These are phyloP conservation scores for Drosophila antonietae DNA, from an alignment of 2,888 invertebrate species.

Conservation along the genomic window DNA sequence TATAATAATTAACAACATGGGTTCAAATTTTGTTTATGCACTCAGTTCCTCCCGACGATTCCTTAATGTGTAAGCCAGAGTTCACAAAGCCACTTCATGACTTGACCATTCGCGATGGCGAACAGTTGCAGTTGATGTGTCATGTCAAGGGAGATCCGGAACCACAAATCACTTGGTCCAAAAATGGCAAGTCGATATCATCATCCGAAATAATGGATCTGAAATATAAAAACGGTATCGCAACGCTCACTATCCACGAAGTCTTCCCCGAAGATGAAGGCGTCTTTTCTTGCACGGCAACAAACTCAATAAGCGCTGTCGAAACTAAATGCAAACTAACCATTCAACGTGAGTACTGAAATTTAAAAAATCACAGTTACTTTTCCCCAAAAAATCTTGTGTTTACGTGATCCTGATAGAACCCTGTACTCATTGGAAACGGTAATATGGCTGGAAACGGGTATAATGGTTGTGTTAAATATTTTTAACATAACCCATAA, in stretches of 20 bases:
- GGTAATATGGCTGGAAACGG: too few species aligned
- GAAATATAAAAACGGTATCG: constrained; percentile 95
- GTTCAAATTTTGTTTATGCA: constrained; percentile 1
- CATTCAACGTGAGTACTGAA: constrained; percentile 89
- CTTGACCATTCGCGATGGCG: constrained; percentile 93
- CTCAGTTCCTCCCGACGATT: constrained; percentile 93
- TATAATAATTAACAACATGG: neutral
- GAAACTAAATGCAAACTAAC: constrained; percentile 94
- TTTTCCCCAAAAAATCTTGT: too few species aligned
- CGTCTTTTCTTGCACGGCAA: constrained; percentile 94
- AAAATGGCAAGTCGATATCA: constrained; percentile 90
- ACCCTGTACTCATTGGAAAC: too few species aligned
- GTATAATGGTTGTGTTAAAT: too few species aligned
- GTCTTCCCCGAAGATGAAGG: constrained; percentile 98
- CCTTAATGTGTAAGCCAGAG: constrained; percentile 93
- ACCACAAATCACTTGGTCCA: constrained; percentile 95
- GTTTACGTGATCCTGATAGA: too few species aligned
- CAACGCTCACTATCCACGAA: constrained; percentile 94
- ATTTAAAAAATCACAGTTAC: too few species aligned
- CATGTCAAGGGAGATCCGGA: constrained; percentile 96
- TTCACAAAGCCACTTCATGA: constrained; percentile 92
- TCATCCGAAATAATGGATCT: constrained; percentile 95
- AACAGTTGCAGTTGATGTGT: constrained; percentile 92
- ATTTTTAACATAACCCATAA: too few species aligned
- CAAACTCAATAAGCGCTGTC: constrained; percentile 94